These are phyloP conservation scores for Elysia chlorotica DNA, from an alignment of 1,140 invertebrate species.

Conservation along the genomic window DNA sequence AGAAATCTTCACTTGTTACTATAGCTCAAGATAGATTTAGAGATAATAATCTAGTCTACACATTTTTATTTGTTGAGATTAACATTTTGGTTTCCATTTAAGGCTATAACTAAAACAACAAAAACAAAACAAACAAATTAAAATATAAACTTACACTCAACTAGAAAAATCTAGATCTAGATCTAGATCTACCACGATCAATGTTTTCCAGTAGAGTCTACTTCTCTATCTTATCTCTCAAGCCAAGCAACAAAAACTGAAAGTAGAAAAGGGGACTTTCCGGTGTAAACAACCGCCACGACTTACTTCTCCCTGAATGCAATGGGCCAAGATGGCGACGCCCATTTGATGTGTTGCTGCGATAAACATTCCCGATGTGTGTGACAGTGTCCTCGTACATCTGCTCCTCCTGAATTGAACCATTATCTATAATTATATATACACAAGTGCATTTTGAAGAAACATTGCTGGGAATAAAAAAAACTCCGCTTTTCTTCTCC, in stretches of 20 bases:
- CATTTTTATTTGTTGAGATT: no score
- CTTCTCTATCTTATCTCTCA: background rate
- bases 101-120: background rate
- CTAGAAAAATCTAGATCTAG: no score
- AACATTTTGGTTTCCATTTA: background rate
- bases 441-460: background rate
- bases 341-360: background rate
- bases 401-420: background rate
- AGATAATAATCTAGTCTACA: no score
- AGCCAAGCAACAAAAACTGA: background rate
- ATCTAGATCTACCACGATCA: no score
- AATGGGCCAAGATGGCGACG: slow-evolving; percentile 14
- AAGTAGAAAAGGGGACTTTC: slow-evolving; percentile 6
- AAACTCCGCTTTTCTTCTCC: no score
- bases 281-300: slow-evolving; percentile 33
- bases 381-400: no score
- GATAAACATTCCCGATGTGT: no score
- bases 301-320: background rate
- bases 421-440: background rate
- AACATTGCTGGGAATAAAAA: no score
- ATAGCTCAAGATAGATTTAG: no score
- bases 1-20: no score
- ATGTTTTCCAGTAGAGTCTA: no score
- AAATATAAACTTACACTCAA: no score
- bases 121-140: background rate